Evolutionary conservation across 2,888 invertebrate species (phyloP).

Genomic region (Himalopsyche tibetana): DNA sequence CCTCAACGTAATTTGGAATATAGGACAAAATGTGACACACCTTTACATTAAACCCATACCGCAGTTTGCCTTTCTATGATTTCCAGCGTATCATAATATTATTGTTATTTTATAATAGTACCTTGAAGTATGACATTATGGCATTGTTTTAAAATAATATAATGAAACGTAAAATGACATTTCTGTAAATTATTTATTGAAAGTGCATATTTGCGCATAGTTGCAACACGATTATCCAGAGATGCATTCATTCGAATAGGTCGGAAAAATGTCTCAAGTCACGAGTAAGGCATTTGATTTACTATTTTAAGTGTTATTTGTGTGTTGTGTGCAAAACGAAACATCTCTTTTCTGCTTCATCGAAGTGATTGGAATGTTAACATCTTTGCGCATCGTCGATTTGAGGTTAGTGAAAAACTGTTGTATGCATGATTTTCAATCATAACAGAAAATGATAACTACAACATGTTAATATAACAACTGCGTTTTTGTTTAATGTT

Average conservation of each 20-base stretch:
- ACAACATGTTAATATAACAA: too few species aligned
- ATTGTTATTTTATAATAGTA: neutral
- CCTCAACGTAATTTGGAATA: too few species aligned
- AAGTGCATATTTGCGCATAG: constrained; percentile 27
- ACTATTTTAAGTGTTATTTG: neutral
- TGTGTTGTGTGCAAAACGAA: neutral
- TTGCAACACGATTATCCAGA: neutral
- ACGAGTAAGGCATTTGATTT: neutral
- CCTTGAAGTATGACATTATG: neutral
- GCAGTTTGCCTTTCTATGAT: too few species aligned
- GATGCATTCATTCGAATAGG: neutral
- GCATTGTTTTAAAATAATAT: neutral
- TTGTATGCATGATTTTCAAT: neutral
- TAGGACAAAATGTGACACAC: too few species aligned
- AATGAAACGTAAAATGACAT: neutral
- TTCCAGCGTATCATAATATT: too few species aligned
- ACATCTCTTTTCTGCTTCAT: constrained; percentile 3
- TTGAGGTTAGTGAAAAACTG: neutral
- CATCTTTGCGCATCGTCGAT: constrained; percentile 19
- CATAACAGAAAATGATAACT: too few species aligned
- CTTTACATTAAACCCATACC: too few species aligned
- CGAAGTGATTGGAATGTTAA: constrained; percentile 1
- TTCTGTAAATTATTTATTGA: neutral
- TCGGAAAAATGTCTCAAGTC: neutral
- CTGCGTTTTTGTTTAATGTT: too few species aligned